Base-by-base conservation (phyloP, 2,797 vertebrate species). In the Sciurus carolinensis region DNA sequence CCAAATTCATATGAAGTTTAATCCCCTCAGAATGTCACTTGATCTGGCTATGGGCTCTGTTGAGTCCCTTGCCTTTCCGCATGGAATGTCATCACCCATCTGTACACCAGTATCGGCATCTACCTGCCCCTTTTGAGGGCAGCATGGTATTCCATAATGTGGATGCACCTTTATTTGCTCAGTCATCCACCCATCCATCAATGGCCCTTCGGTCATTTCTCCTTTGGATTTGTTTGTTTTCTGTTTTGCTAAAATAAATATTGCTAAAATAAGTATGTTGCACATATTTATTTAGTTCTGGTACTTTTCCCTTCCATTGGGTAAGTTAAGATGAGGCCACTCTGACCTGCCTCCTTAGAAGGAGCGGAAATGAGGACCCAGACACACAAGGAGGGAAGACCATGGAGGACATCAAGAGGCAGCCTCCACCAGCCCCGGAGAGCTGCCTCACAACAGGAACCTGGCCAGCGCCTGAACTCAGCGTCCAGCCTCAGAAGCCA, bases 361-460 rank as follows among this genome's bases (percentile, higher is more conserved):
- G 30, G 12, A 67, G 18, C 76, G 15, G 33, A 66, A 33, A n/a
- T 44, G 10, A 42, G 93, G 12, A 50, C 13, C 24, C 0, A 2
- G 54, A n/a, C 24, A 71, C 4, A 47, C 3, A 3, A 47, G 86
- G 18, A 80, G 1, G 59, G 36, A 81, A 9, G 36, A 36, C 30
- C 22, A 3, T 0, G 0, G 39, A 57, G 0, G 18, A 24, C 28
- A 10, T 1, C 44, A 10, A 33, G 18, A 42, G 50, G 0, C 1
- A 10, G 2, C 33, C 24, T 8, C n/a, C 15, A 22, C 14, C 36
- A 33, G 52, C 12, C 57, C 47, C 4, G 11, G 17, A 83, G n/a
- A 71, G 28, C 87, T 6, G 28, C 7, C 47, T 87, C 12, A 0
- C 20, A 71, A 44, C 36, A 62, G 1, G 17, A 57, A 12, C 5